phyloP scores from a whole-genome alignment of 2,113 vertebrate species.

The Empidonax alnorum region DNA sequence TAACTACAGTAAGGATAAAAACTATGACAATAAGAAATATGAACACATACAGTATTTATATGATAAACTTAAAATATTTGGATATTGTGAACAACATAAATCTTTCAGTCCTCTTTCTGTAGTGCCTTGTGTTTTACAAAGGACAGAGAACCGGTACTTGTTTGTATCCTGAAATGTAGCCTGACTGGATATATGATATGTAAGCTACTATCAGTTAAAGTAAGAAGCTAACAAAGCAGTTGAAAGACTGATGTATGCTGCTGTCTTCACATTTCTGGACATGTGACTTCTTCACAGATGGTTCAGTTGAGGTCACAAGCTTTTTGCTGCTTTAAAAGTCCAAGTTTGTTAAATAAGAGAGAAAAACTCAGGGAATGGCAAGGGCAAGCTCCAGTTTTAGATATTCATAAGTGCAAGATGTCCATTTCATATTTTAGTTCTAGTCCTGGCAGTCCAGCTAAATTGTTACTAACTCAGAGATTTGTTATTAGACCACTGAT shows the following conservation, averaged over 20 bases:
- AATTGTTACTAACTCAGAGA: not conserved
- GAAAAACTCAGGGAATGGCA: not conserved
- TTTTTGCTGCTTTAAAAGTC: not conserved
- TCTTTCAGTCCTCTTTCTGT: not conserved
- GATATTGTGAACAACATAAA: not conserved
- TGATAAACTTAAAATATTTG: not conserved
- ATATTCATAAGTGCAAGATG: not conserved
- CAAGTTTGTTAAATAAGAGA: not conserved
- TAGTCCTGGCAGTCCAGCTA: not conserved
- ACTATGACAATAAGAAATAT: not conserved
- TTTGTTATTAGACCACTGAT: not conserved
- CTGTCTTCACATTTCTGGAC: not conserved
- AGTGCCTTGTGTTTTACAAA: not conserved
- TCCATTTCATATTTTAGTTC: not conserved
- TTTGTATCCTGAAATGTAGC: not conserved
- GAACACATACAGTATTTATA: not conserved
- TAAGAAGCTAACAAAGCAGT: not conserved
- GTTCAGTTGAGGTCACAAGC: not conserved
- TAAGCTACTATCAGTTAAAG: not conserved
- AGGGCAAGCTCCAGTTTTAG: not conserved
- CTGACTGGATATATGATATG: not conserved
- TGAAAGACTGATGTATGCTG: not conserved
- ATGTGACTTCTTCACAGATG: not conserved
- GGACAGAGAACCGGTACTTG: not conserved
- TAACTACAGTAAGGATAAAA: not conserved